Base-by-base conservation (phyloP, 30 jellyfish, hydroid and myxozoan species). In the Aurelia coerulea region DNA sequence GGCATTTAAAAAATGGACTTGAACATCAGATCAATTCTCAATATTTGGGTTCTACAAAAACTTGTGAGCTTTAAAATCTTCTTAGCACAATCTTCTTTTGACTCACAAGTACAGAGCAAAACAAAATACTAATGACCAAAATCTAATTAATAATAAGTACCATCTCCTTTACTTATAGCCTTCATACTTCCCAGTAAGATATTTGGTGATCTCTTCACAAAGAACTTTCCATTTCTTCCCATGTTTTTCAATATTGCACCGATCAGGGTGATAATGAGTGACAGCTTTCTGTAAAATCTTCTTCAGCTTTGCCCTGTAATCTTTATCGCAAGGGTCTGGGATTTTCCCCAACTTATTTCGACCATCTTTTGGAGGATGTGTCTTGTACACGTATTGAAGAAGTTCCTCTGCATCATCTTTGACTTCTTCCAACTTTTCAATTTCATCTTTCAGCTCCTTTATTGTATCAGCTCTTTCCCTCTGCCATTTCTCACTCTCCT, bases 201-300 rank as follows among this genome's bases (percentile, higher is more conserved):
- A 29, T 67, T 75, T 86, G 86, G 80, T 46, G 71, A 86, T 86
- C 32, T 86, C 95, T 64, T 86, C 90, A 23, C 85, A 75, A 17
- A 86, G 68, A 74, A 88, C 96, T 37, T 78, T 78, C 90, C 90
- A 68, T 17, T 70, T 77, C 39, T 46, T 63, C 3, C 96, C 96
- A 53, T 88, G 70, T 1, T 42, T 69, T 52, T 32, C 73, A 2
- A 64, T 74, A 5, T 88, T 82, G 42, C 86, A 65, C 68, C 83
- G 75, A 46, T 88, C 96, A 0, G 96, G 96, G 51, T 88, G 96
- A 50, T 88, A 88, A 56, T 88, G 91, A 37, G 79, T 73, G 35
- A 86, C 85, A 19, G 95, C 95, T 19, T 63, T 75, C 19, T 72
- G 89, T 15, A 79, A 46, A 16, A 79, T 23, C 39, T 63, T 62